phyloP scores from a whole-genome alignment of 2,797 vertebrate species.

The Onychomys leucogaster region DNA sequence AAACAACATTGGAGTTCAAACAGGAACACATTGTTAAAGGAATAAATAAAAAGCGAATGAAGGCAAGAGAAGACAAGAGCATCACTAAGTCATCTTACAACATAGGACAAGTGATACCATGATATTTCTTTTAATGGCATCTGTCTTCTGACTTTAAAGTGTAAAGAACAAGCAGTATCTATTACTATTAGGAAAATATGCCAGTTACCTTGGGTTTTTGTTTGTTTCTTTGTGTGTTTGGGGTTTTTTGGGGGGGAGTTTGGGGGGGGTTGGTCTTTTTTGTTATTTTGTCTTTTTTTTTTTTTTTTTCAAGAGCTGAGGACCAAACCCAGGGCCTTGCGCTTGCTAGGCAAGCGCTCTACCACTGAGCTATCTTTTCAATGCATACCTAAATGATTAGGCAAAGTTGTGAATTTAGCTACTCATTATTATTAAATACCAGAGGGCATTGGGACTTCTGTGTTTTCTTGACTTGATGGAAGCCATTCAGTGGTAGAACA shows the following conservation, averaged over 20 bases:
- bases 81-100: neutral
- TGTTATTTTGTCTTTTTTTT: no score
- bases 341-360: no score
- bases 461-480: neutral
- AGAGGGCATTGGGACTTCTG: neutral
- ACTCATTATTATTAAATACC: neutral
- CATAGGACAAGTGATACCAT: neutral
- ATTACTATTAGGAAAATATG: neutral
- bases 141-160: conserved; percentile 6
- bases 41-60: neutral
- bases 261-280: no score
- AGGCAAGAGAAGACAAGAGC: neutral
- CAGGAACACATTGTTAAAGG: neutral
- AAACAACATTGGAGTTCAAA: neutral
- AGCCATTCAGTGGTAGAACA: neutral
- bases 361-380: conserved; percentile 45
- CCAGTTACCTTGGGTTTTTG: no score
- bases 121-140: neutral
- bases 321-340: no score
- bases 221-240: no score
- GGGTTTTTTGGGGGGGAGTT: no score
- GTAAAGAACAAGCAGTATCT: neutral
- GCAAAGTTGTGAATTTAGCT: neutral
- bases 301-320: no score
- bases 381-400: neutral